These are phyloP conservation scores for Drosophila lini DNA, from an alignment of 1,140 invertebrate genomes.

Conservation along the genomic window DNA sequence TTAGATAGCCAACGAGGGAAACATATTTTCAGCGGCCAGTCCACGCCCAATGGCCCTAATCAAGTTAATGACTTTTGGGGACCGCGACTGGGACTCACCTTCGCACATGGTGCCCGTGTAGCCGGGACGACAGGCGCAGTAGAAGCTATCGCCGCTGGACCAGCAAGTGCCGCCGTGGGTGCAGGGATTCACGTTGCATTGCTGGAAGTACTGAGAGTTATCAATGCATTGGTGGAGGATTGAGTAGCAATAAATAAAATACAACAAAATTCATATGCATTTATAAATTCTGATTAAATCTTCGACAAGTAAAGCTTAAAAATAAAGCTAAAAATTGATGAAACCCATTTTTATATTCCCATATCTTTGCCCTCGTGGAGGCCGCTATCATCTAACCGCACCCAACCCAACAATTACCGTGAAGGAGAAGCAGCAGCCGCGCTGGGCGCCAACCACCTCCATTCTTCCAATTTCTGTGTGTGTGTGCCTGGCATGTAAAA, in stretches of 20 bases:
- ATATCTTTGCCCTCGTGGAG: neutral
- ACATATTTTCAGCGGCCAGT: slow-evolving; percentile 17
- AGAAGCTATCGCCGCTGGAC: slow-evolving; percentile 90
- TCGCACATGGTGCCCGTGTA: slow-evolving; percentile 92
- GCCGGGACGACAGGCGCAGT: slow-evolving; percentile 90
- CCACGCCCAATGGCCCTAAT: slow-evolving; percentile 29
- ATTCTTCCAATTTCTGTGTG: slow-evolving; percentile 34
- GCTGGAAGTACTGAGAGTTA: slow-evolving; percentile 85
- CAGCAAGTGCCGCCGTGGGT: slow-evolving; percentile 91
- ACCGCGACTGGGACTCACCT: slow-evolving; percentile 84
- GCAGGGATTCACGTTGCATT: slow-evolving; percentile 91
- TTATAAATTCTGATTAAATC: neutral
- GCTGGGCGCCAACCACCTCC: neutral
- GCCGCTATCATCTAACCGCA: slow-evolving; percentile 22
- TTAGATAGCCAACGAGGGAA: slow-evolving; percentile 31
- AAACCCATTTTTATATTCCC: neutral
- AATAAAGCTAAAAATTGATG: too few relatives aligned
- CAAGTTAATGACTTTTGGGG: slow-evolving; percentile 51
- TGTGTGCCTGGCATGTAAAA: slow-evolving; percentile 72
- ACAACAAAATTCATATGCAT: neutral
- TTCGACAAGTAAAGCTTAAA: too few relatives aligned
- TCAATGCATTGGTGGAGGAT: slow-evolving; percentile 43
- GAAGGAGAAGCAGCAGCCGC: neutral
- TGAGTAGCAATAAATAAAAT: neutral
- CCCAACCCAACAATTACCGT: slow-evolving; percentile 45